phyloP scores from a whole-genome alignment of 2,888 invertebrate genomes.

The Cantharis flavilabris region DNA sequence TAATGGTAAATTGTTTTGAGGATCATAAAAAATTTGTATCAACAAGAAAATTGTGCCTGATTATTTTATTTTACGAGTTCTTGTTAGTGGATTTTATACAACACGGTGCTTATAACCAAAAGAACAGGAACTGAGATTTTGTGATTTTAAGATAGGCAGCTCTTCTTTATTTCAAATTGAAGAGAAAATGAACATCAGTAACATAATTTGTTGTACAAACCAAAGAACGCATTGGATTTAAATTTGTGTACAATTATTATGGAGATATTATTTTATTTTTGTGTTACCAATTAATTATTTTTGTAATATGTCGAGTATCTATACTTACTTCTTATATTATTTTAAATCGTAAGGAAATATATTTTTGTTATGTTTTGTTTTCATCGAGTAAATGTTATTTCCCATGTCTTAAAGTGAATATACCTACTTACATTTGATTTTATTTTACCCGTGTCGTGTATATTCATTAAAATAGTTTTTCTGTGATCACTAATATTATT shows the following conservation, averaged over 20 bases:
- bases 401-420: not conserved
- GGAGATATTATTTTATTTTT: slow-evolving; percentile 11
- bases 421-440: not conserved
- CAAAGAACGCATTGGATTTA: slow-evolving; percentile 29
- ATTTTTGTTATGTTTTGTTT: slow-evolving; percentile 3
- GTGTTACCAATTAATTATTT: slow-evolving; percentile 20
- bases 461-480: slow-evolving; percentile 34
- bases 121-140: slow-evolving; percentile 43
- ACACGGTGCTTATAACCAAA: slow-evolving; percentile 41
- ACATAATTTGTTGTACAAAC: slow-evolving; percentile 30
- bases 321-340: slow-evolving; percentile 20
- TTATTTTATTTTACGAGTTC: slow-evolving; percentile 9
- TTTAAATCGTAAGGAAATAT: not conserved
- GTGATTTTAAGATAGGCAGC: slow-evolving; percentile 42
- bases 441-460: not conserved
- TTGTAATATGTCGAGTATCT: slow-evolving; percentile 15
- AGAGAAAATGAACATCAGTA: slow-evolving; percentile 5
- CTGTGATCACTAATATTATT: slow-evolving; percentile 48
- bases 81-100: slow-evolving; percentile 17
- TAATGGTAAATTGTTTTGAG: slow-evolving; percentile 1
- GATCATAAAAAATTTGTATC: not conserved
- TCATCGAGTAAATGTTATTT: not conserved
- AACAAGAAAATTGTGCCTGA: slow-evolving; percentile 23
- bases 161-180: slow-evolving; percentile 21
- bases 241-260: slow-evolving; percentile 2